A percentile compares a stretch with the other conserved stretches of the same genome.
Conservation (phyloP, 2,888 invertebrate genomes). For the Cephus nigrinus region DNA sequence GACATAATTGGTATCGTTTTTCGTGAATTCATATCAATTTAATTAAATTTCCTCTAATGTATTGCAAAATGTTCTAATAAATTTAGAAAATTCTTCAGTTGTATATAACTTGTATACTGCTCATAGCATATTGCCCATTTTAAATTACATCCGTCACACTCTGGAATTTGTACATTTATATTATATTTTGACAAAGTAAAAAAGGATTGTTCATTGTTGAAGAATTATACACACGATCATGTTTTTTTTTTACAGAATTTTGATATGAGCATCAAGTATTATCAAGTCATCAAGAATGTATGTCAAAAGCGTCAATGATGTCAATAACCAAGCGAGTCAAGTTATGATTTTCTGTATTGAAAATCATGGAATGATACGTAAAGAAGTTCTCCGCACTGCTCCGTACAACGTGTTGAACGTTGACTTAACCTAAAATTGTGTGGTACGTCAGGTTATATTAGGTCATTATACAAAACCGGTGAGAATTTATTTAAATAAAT, state of each 20-base stretch:
- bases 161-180: too few relatives aligned
- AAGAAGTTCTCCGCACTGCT: too few relatives aligned
- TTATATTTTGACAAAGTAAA: not conserved
- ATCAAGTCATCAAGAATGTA: not conserved
- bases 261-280: not conserved
- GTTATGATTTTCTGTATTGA: too few relatives aligned
- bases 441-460: not conserved
- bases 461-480: not conserved
- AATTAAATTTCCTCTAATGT: not conserved
- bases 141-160: too few relatives aligned
- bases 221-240: not conserved
- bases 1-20: conserved; percentile 45
- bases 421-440: not conserved
- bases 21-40: conserved; percentile 43
- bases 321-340: too few relatives aligned
- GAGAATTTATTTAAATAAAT: not conserved
- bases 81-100: not conserved
- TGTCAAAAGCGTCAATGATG: not conserved
- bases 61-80: not conserved
- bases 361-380: too few relatives aligned
- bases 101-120: not conserved
- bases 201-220: not conserved
- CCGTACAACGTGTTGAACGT: not conserved
- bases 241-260: not conserved
- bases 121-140: not conserved